These are phyloP conservation scores for Ips typographus DNA, from an alignment of 1,140 invertebrate genomes.

Conservation along the genomic window DNA sequence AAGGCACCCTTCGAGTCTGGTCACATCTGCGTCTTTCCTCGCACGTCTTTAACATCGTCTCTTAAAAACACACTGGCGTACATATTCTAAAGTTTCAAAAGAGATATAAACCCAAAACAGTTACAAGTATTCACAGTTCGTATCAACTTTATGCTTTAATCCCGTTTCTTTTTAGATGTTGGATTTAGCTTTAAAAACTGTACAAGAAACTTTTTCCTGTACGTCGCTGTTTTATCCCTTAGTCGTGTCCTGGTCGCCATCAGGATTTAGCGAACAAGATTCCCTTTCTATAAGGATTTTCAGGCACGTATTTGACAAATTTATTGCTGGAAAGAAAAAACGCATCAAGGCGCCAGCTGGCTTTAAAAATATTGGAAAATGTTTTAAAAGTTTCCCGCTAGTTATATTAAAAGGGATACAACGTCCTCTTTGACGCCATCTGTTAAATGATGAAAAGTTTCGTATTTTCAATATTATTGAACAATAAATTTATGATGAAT, in stretches of 20 bases:
- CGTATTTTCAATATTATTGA: slow-evolving; percentile 24
- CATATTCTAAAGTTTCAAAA: slow-evolving; percentile 3
- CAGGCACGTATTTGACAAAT: slow-evolving; percentile 37
- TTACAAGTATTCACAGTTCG: too few species aligned
- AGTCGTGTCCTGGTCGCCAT: slow-evolving; percentile 21
- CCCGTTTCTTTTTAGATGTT: too few species aligned
- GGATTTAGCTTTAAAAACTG: background rate
- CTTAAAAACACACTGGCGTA: slow-evolving; percentile 17
- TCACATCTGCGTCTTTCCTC: slow-evolving; percentile 30
- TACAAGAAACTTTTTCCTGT: background rate
- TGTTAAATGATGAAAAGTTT: slow-evolving; percentile 24
- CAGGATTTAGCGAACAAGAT: slow-evolving; percentile 25
- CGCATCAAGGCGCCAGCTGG: slow-evolving; percentile 28
- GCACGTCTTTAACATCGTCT: slow-evolving; percentile 26
- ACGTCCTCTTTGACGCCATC: slow-evolving; percentile 29
- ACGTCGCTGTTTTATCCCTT: slow-evolving; percentile 24
- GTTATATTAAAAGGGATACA: slow-evolving; percentile 35
- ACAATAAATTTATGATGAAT: slow-evolving; percentile 14
- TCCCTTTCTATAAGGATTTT: slow-evolving; percentile 32
- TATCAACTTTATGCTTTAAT: too few species aligned
- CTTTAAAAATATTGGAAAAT: slow-evolving; percentile 37
- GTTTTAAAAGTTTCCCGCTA: slow-evolving; percentile 32
- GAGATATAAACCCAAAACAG: too few species aligned
- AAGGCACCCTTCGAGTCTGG: slow-evolving; percentile 30
- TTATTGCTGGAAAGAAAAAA: slow-evolving; percentile 28